Evolutionary conservation across 2,113 vertebrate genomes (phyloP), one percentile per base, ranked within the genome.

Genomic region (Megaceryle maxima): DNA sequence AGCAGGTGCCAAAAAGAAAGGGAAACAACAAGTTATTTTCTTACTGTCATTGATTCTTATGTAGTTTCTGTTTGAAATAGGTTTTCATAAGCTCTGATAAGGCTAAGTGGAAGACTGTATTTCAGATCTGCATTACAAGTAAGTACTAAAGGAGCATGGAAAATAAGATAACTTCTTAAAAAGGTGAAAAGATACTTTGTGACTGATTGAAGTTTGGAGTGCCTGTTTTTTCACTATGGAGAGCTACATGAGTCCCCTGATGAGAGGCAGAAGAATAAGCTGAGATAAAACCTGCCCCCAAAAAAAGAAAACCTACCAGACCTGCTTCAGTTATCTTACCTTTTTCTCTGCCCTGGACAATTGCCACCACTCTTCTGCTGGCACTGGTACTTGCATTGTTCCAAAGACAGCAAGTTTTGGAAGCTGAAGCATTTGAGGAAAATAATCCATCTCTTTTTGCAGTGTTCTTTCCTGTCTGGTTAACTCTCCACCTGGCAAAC

Each of bases 201-300:
- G 43, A 43, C 11, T 33, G 10, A 56, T 64, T 84, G 5, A 55
- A 39, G 11, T 43, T 43, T 39, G 28, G 24, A 76, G 1, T 57
- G 2, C 4, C 26, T 53, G 6, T 3, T 83, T 82, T 72, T 84
- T 46, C 39, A 64, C 28, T 43, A 16, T 68, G 17, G 18, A 60
- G 12, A 4, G 7, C 24, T 82, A 56, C 5, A 10, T 24, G 6
- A n/a, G 9, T 26, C 7, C 14, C 11, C 6, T 21, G 0, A n/a
- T 24, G 53, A 5, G 13, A 50, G 16, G 4, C 19, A 82, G 21
- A 69, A 83, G 21, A 16, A 46, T 19, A 31, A 73, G 20, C 1
- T 59, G 14, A 18, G 28, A 46, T 25, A 91, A 89, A 74, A 75
- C 43, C 16, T 75, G 5, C 2, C 39, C 39, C 39, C 18, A 55